Percentiles rank a stretch among this genome's conserved stretches.
Conservation (phyloP, 2,797 vertebrate genomes). For the Acomys russatus region DNA sequence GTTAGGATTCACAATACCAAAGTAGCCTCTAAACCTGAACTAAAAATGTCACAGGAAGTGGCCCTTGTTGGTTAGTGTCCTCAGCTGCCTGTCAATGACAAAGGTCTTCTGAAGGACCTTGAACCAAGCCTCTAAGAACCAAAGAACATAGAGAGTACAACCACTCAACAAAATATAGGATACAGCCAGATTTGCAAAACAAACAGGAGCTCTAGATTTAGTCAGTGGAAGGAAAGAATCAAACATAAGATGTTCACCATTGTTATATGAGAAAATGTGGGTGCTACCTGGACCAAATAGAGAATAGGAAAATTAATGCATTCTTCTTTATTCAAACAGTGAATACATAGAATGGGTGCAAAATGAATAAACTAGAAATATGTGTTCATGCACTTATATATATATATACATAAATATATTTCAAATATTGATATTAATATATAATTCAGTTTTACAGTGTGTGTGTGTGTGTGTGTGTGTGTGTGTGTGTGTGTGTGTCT, state of each 20-base stretch:
- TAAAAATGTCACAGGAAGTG: slow-evolving; percentile 37
- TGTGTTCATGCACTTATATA: not conserved
- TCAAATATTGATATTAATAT: not conserved
- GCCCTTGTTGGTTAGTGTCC: not conserved
- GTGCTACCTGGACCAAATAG: not conserved
- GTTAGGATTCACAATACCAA: not conserved
- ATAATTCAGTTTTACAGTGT: not conserved
- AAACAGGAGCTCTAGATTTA: not conserved
- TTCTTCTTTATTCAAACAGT: not conserved
- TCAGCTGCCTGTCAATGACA: not conserved
- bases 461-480: too few relatives aligned
- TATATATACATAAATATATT: not conserved
- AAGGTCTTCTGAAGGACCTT: not conserved
- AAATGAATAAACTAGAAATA: not conserved
- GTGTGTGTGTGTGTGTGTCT: not conserved
- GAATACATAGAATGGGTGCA: slow-evolving; percentile 8
- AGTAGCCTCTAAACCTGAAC: not conserved
- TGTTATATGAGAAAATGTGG: slow-evolving; percentile 33
- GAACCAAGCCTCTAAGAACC: not conserved
- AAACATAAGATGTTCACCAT: not conserved
- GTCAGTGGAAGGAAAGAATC: not conserved
- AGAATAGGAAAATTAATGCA: slow-evolving; percentile 5
- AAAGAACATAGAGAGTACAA: not conserved
- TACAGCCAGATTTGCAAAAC: slow-evolving; percentile 8
- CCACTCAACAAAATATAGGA: not conserved